Percentiles rank a stretch among this genome's conserved stretches.
These are phyloP conservation scores for Odocoileus hemionus DNA, from an alignment of 2,113 vertebrate genomes.

Conservation along the genomic window DNA sequence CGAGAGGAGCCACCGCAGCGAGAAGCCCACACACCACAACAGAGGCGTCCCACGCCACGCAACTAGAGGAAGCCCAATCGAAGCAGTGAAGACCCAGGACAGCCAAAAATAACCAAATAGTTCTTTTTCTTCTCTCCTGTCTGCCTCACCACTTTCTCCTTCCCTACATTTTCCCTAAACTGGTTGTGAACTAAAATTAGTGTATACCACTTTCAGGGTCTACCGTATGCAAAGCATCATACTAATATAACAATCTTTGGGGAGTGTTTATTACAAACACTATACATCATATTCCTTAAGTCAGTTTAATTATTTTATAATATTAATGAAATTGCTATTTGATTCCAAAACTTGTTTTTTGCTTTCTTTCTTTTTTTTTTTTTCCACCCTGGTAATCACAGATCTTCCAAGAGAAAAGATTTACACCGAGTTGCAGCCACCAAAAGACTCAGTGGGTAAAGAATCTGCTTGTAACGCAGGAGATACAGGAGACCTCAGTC, in stretches of 20 bases:
- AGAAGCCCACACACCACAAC: not conserved
- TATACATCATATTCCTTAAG: not conserved
- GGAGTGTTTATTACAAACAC: not conserved
- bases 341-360: not conserved
- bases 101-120: not conserved
- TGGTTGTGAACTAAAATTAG: not conserved
- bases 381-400: not conserved
- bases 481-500: not conserved
- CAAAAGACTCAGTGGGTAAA: not conserved
- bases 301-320: not conserved
- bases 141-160: not conserved
- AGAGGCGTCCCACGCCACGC: fast-evolving
- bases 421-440: not conserved
- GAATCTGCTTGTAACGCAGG: not conserved
- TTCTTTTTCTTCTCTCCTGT: not conserved
- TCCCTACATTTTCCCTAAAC: not conserved
- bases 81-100: not conserved
- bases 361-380: not conserved
- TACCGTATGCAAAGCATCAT: not conserved
- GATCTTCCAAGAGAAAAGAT: not conserved
- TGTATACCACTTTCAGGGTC: not conserved
- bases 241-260: not conserved
- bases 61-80: not conserved
- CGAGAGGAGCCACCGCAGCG: not conserved
- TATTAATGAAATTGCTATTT: not conserved